phyloP scores from a whole-genome alignment of 2,888 invertebrate species.

The Limnephilus auricula region DNA sequence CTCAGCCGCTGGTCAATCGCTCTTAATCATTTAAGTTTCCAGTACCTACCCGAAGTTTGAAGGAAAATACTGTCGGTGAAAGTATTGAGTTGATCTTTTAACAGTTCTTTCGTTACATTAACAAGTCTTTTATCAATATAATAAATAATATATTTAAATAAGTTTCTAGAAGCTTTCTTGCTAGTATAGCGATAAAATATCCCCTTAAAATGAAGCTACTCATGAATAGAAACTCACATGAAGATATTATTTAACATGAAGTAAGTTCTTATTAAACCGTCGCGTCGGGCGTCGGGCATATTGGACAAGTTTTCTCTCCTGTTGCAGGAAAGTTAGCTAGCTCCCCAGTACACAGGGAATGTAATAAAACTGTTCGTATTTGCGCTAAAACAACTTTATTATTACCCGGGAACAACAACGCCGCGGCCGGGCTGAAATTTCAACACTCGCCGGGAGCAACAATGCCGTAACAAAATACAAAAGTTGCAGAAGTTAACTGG shows the following conservation, averaged over 20 bases:
- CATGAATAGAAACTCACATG: not conserved
- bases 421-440: not conserved
- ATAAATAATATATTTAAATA: too few species aligned
- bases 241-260: not conserved
- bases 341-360: not conserved
- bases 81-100: too few species aligned
- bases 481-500: slow-evolving; percentile 26
- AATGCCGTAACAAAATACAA: slow-evolving; percentile 6
- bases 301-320: not conserved
- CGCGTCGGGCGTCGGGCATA: not conserved
- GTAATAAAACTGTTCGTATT: slow-evolving; percentile 13
- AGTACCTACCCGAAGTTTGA: too few species aligned
- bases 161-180: too few species aligned
- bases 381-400: slow-evolving; percentile 16
- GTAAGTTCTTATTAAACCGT: not conserved
- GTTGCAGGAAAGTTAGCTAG: not conserved
- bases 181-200: not conserved
- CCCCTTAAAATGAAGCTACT: not conserved
- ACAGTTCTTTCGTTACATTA: too few species aligned
- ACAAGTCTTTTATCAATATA: too few species aligned
- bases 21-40: too few species aligned
- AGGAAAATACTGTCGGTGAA: too few species aligned
- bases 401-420: not conserved
- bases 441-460: not conserved
- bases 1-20: too few species aligned